Conservation (phyloP, 2,797 vertebrate genomes). For the Chiroxiphia lanceolata region DNA sequence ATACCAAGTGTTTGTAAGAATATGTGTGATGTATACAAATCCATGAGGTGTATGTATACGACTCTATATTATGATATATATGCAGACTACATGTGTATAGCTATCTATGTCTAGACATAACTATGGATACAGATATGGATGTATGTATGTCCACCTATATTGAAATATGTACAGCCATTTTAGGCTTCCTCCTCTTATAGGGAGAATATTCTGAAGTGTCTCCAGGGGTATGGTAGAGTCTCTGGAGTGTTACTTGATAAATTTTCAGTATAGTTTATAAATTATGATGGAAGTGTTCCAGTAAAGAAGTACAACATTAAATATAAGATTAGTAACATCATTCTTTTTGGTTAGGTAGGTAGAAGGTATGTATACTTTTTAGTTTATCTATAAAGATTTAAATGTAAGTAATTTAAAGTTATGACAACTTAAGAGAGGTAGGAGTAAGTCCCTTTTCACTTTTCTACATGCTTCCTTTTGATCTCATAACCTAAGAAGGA, state of each 20-base stretch:
- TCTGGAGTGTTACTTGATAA: not conserved
- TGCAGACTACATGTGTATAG: not conserved
- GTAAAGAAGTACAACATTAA: not conserved
- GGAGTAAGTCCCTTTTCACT: not conserved
- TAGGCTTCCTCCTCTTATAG: not conserved
- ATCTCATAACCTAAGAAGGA: not conserved
- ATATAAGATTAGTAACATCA: not conserved
- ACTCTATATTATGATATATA: not conserved
- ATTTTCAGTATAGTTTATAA: slow-evolving; percentile 15
- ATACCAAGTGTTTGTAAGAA: not conserved
- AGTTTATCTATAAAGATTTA: not conserved
- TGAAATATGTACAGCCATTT: not conserved
- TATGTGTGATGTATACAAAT: not conserved
- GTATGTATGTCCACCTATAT: not conserved
- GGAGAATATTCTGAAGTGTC: not conserved
- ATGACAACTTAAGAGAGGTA: not conserved
- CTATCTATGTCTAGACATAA: not conserved
- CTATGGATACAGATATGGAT: not conserved
- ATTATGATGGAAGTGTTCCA: not conserved
- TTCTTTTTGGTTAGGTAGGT: not conserved
- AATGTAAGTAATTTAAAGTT: not conserved
- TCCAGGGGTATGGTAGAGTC: not conserved
- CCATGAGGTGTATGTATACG: not conserved
- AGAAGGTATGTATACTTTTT: not conserved
- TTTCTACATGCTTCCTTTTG: not conserved